These are phyloP conservation scores for Pseudois nayaur DNA, from an alignment of 2,113 vertebrate species.

Conservation along the genomic window DNA sequence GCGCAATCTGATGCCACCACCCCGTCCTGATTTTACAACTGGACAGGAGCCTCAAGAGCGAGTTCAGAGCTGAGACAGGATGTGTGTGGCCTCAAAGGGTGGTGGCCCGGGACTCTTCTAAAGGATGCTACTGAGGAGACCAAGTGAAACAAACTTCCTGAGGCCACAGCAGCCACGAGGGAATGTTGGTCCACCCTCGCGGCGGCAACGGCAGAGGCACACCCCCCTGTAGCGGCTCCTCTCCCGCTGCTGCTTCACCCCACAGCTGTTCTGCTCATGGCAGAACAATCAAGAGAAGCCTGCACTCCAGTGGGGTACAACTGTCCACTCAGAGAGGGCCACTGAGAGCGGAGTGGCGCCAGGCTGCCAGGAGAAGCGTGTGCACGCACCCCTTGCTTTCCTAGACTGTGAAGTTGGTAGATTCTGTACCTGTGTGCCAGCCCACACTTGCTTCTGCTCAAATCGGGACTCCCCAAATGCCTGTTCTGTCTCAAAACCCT, in stretches of 20 bases:
- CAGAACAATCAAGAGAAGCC: background rate
- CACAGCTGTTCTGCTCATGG: background rate
- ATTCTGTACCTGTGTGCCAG: background rate
- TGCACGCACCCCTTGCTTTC: background rate
- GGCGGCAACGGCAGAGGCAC: no score
- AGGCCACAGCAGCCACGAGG: background rate
- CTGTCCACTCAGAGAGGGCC: background rate
- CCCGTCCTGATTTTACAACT: background rate
- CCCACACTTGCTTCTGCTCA: background rate
- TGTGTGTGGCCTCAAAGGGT: background rate
- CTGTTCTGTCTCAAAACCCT: background rate
- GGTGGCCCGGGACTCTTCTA: background rate
- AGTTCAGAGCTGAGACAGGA: background rate
- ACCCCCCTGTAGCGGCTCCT: background rate
- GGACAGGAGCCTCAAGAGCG: background rate
- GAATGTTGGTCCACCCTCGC: fast-evolving
- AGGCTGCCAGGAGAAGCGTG: background rate
- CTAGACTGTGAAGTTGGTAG: background rate
- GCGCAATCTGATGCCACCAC: background rate
- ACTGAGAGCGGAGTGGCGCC: fast-evolving
- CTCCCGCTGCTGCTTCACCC: background rate
- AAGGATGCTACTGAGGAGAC: background rate
- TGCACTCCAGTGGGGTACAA: background rate
- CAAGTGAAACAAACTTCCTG: background rate
- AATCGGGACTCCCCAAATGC: background rate